Base-by-base conservation (phyloP, 2,113 vertebrate genomes). In the Hippocampus mohnikei region DNA sequence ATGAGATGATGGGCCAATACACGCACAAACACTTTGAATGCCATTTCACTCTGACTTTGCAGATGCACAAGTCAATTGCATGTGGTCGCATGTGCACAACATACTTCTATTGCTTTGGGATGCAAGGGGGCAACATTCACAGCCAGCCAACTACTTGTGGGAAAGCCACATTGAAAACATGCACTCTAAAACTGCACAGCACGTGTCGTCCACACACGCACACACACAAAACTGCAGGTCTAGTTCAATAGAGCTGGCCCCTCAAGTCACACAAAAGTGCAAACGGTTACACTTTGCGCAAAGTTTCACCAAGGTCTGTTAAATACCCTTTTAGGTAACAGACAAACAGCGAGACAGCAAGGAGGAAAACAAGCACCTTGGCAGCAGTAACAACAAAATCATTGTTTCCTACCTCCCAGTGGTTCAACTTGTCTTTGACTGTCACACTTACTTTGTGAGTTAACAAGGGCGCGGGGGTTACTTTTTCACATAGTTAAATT, bases 371-470 rank as follows among this genome's bases (percentile, higher is more conserved):
- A 33, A 67, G 44, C 18, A 27, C 18, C 46, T 67, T 61, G 23
- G 61, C 8, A 0, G n/a, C 21, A 16, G 50, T 48, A 74, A 81
- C 67, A 84, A 73, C 70, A 55, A 74, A 69, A 12, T n/a, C 53
- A 29, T 64, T 84, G 69, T 81, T 73, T 53, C 46, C 44, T 42
- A 44, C n/a, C 23, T 58, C 60, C 2, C 18, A 66, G 58, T 60
- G 60, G 40, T 79, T 23, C 25, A n/a, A 56, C 50, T 72, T 80
- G 40, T 56, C 55, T 75, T 72, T 80, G 40, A 56, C 53, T 73
- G 69, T 37, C 33, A 37, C 33, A 6, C 5, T 37, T 37, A 37
- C 33, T 37, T 37, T 37, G 33, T 37, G 33, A 37, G 33, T 37
- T 37, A 37, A 37, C 33, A 37, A 7, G 29, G 29, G 29, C 0